Conservation (phyloP, 2,888 invertebrate genomes). For the Drosophila kuntzei region DNA sequence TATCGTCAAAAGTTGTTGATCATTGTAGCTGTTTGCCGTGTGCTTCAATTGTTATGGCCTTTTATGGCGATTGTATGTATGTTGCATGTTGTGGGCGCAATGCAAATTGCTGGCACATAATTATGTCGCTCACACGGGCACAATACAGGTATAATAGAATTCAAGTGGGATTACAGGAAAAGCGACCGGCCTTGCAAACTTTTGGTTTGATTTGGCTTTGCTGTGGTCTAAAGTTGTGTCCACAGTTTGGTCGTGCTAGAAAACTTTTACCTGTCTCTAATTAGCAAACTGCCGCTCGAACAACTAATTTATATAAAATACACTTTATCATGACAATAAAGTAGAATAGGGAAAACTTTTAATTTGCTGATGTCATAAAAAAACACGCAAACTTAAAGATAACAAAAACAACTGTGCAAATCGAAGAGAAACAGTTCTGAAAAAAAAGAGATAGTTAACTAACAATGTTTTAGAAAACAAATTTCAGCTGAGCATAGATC, state of each 20-base stretch:
- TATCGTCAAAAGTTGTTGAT: slow-evolving; percentile 4
- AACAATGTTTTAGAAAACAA: slow-evolving; percentile 4
- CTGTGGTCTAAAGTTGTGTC: slow-evolving; percentile 33
- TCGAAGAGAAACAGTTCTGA: not conserved
- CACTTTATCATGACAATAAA: slow-evolving; percentile 51
- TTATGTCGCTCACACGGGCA: slow-evolving; percentile 66
- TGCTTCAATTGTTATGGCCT: slow-evolving; percentile 66
- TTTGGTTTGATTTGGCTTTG: slow-evolving; percentile 27
- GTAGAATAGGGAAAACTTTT: slow-evolving; percentile 61
- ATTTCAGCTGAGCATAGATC: not conserved
- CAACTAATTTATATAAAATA: slow-evolving; percentile 64
- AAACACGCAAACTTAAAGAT: slow-evolving; percentile 43
- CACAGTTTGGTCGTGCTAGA: slow-evolving; percentile 12
- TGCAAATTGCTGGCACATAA: slow-evolving; percentile 78
- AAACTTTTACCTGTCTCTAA: slow-evolving; percentile 68
- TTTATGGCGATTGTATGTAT: slow-evolving; percentile 68
- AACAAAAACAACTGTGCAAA: not conserved
- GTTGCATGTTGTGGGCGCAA: slow-evolving; percentile 57
- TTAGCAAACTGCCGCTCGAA: slow-evolving; percentile 59
- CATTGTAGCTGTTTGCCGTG: slow-evolving; percentile 33
- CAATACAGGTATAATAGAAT: slow-evolving; percentile 47
- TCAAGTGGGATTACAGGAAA: slow-evolving; percentile 41
- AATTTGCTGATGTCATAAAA: slow-evolving; percentile 61
- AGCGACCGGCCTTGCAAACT: slow-evolving; percentile 17
- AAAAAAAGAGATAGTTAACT: not conserved